A percentile compares a stretch with the other conserved stretches of the same genome.
Evolutionary conservation across 1,140 invertebrate genomes (phyloP).

Genomic region (Aphis craccivora): DNA sequence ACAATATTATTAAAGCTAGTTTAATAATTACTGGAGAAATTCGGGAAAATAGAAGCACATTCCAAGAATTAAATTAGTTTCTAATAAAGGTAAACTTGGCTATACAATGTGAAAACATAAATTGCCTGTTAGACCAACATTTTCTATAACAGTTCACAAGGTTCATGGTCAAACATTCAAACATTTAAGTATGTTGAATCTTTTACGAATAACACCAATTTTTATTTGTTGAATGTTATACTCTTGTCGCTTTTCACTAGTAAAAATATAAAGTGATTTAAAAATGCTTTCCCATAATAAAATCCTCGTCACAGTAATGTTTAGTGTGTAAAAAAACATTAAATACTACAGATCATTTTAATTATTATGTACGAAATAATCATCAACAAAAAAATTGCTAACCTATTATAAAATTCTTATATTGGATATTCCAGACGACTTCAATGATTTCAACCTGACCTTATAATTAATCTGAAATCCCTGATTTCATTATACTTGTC

Average conservation of each 20-base stretch:
- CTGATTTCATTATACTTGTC: no score
- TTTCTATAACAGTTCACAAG: not conserved
- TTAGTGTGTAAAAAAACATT: not conserved
- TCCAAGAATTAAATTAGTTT: not conserved
- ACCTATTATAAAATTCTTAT: not conserved
- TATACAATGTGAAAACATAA: not conserved
- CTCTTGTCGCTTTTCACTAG: not conserved
- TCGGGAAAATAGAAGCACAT: not conserved
- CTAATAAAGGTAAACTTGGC: not conserved
- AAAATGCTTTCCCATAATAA: not conserved
- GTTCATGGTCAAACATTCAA: conserved; percentile 10
- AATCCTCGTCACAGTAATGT: not conserved
- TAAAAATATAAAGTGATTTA: not conserved
- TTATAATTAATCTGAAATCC: no score
- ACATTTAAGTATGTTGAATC: not conserved
- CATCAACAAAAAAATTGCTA: not conserved
- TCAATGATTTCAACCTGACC: no score
- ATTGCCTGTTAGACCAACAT: not conserved
- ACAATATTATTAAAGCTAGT: not conserved
- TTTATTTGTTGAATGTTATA: not conserved
- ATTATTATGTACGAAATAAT: not conserved
- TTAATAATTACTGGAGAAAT: not conserved
- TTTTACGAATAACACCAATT: not conserved
- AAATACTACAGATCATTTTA: not conserved
- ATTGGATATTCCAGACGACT: no score